Percentiles rank a stretch among this genome's conserved stretches.
Conservation (phyloP, 53 echinoderm and acorn worm genomes). For the Arbacia lixula region DNA sequence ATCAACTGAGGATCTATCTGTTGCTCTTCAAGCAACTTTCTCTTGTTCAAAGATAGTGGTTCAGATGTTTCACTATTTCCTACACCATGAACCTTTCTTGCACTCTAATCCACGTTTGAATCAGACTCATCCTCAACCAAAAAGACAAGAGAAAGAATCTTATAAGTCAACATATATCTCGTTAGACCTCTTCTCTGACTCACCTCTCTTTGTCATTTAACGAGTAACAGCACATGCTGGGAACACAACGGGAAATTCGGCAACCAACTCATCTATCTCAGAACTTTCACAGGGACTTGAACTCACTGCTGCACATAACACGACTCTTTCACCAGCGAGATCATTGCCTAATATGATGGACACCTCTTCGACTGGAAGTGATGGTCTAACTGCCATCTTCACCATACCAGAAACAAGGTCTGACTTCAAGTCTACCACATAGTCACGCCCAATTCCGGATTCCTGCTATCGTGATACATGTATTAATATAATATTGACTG, state of each 20-base stretch:
- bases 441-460: too few relatives aligned
- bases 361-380: conserved; percentile 62
- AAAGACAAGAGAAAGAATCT: conserved; percentile 24
- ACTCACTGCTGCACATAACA: too few relatives aligned
- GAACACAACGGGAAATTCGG: conserved; percentile 54
- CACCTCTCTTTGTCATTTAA: conserved; percentile 55
- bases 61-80: not conserved
- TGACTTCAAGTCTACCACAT: conserved; percentile 16
- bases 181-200: not conserved
- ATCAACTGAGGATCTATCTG: conserved; percentile 36
- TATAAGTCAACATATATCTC: too few relatives aligned
- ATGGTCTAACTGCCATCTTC: conserved; percentile 58
- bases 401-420: conserved; percentile 50
- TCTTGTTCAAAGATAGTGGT: conserved; percentile 3
- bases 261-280: conserved; percentile 34
- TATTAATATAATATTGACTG: too few relatives aligned
- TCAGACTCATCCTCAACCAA: conserved; percentile 10
- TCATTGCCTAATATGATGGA: conserved; percentile 72
- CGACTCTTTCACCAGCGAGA: conserved; percentile 54
- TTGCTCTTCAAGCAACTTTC: conserved; percentile 45
- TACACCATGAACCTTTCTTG: not conserved
- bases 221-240: conserved; percentile 74
- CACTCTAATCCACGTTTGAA: not conserved
- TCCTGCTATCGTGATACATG: too few relatives aligned
- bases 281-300: conserved; percentile 11